These are phyloP conservation scores for Elephantulus edwardii DNA, from an alignment of 2,113 vertebrate genomes.

Conservation along the genomic window DNA sequence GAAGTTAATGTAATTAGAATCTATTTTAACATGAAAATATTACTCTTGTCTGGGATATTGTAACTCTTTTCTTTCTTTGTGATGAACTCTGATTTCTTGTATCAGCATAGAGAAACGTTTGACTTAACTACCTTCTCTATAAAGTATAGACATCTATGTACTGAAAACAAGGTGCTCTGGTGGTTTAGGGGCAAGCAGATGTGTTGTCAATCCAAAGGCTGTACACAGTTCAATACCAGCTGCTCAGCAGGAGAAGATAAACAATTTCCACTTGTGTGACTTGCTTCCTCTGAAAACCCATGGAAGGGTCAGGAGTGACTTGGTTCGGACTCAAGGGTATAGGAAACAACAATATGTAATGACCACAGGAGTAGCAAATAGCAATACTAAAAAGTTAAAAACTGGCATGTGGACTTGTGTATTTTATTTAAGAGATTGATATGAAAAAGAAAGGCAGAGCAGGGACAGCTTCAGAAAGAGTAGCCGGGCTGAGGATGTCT, in stretches of 20 bases:
- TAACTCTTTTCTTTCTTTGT: background rate
- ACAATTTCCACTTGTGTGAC: no score
- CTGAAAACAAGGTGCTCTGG: no score
- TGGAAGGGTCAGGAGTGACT: no score
- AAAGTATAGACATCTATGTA: background rate
- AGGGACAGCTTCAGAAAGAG: background rate
- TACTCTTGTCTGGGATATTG: background rate
- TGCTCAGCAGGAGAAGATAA: no score
- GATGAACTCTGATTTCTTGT: background rate
- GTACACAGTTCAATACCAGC: no score
- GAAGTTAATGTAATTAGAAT: background rate
- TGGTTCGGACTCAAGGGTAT: no score
- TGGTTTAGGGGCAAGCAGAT: no score
- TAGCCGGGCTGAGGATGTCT: background rate
- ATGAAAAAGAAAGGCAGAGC: background rate
- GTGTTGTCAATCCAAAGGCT: no score
- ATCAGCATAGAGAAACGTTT: background rate
- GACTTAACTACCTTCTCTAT: background rate
- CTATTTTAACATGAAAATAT: conserved; percentile 25
- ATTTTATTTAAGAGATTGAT: background rate
- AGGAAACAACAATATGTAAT: no score
- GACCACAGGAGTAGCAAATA: background rate
- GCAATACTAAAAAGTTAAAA: background rate
- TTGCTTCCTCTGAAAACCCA: no score
- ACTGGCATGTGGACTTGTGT: background rate